Percentiles rank a stretch among this genome's conserved stretches.
Evolutionary conservation across 1,140 invertebrate species (phyloP).

Genomic region (Drosophila carrolli): DNA sequence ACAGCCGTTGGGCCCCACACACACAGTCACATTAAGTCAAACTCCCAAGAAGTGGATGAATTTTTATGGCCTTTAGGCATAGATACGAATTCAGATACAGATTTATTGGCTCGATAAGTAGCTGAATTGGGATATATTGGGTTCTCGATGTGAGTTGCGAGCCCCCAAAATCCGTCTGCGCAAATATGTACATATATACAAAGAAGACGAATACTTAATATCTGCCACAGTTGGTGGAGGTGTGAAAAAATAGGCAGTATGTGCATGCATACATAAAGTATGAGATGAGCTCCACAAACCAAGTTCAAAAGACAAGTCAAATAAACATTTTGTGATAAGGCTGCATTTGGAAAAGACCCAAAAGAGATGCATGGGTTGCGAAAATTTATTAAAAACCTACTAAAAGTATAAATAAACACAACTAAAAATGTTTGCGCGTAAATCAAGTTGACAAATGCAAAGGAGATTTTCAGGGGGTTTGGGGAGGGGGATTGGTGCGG

Average conservation of each 20-base stretch:
- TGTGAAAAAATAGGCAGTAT: constrained; percentile 8
- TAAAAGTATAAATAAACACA: constrained; percentile 18
- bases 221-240: constrained; percentile 21
- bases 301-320: neutral
- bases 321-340: neutral
- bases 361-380: neutral
- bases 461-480: constrained; percentile 16
- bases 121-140: neutral
- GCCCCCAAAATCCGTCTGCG: neutral
- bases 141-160: constrained; percentile 1
- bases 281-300: neutral
- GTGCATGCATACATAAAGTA: no score
- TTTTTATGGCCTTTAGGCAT: constrained; percentile 8
- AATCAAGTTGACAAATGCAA: constrained; percentile 78
- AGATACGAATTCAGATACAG: neutral
- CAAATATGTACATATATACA: neutral
- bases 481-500: no score
- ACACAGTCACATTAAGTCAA: constrained; percentile 10
- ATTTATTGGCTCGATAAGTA: neutral
- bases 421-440: constrained; percentile 70
- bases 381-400: constrained; percentile 46
- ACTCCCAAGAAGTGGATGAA: constrained; percentile 3
- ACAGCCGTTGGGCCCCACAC: constrained; percentile 4
- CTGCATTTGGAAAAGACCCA: neutral
- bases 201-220: neutral